Base-by-base conservation (phyloP, 2,113 vertebrate genomes). In the Neofelis nebulosa region DNA sequence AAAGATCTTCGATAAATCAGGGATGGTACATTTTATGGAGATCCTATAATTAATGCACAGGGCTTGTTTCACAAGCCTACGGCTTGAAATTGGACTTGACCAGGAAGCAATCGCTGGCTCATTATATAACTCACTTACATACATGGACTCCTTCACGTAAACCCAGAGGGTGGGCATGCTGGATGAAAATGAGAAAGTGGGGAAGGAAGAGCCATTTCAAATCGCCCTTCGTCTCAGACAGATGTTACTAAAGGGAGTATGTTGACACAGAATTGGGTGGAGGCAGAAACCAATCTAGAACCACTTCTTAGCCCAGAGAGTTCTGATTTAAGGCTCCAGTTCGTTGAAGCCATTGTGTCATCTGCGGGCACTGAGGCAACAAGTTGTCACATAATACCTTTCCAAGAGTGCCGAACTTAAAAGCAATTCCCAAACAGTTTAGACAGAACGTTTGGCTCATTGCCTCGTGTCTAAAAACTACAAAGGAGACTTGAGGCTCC, bases 351-450 rank as follows among this genome's bases (percentile, higher is more conserved):
- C 65, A 57, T 6, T 65, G 73, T 80, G 82, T 65, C 63, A 87
- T 87, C 63, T 66, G 86, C 87, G 89, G 79, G 91, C 83, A 92
- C 33, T 16, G 48, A 65, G 78, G 87, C 61, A 91, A 50, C 38
- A 95, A 88, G 74, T 85, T 95, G 90, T 88, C 94, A 63, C 19
- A 63, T 33, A 84, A 89, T 73, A 97, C 84, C 55, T 94, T 92
- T 94, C 74, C 31, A 89, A 92, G 87, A 96, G 31, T 84, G 57
- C 76, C 7, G 29, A 92, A 92, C 57, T 90, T 88, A 83, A 94
- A 96, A 95, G 89, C 79, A 45, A n/a, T 89, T 92, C 91, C 83
- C 66, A 69, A 97, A 95, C 95, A 96, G 94, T 95, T 97, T 87
- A 96, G 89, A 97, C 57, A 95, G 92, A 74, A 81, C 90, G 52